Percentiles rank a stretch among this genome's conserved stretches.
phyloP scores from a whole-genome alignment of 1,140 invertebrate genomes.

The Helicorthomorpha holstii region DNA sequence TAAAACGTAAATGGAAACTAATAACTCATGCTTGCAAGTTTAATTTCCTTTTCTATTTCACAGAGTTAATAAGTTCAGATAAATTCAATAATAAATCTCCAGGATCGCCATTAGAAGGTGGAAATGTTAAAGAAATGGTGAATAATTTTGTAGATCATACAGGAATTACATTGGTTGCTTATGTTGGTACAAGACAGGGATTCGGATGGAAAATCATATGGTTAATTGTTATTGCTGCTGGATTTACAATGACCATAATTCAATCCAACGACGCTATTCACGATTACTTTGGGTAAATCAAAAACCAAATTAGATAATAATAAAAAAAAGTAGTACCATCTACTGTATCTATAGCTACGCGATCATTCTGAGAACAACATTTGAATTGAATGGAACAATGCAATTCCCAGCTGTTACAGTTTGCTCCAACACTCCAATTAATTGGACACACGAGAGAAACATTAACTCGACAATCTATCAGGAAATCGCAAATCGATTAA shows the following conservation, averaged over 20 bases:
- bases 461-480: neutral
- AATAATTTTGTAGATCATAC: neutral
- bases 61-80: no score
- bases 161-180: neutral
- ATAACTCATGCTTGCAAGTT: no score
- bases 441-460: neutral
- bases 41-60: no score
- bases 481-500: neutral
- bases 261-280: constrained; percentile 1
- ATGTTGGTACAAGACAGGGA: neutral
- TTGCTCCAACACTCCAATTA: neutral
- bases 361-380: neutral
- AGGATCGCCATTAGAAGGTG: neutral
- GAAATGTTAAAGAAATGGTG: neutral
- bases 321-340: no score
- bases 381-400: constrained; percentile 1
- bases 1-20: no score
- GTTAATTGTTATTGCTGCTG: neutral
- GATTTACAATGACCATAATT: neutral
- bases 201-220: neutral
- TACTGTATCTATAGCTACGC: neutral
- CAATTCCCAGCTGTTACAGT: neutral
- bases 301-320: neutral
- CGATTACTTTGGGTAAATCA: neutral
- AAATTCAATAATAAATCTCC: neutral